Evolutionary conservation across 2,888 invertebrate species (phyloP).

Genomic region (Dione vanillae): DNA sequence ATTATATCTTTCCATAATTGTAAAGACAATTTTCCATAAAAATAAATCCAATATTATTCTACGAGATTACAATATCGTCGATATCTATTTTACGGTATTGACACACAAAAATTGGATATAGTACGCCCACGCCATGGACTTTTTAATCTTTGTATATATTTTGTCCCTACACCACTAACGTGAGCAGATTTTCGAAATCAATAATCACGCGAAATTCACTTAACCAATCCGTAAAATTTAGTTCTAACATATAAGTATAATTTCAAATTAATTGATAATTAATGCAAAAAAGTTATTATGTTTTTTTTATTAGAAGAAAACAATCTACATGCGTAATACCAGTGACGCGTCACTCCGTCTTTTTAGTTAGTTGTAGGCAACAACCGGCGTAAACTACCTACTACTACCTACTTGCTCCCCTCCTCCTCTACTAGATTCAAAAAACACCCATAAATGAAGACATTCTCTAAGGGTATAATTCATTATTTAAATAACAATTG

Average conservation of each 20-base stretch:
- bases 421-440: no score
- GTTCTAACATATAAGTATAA: neutral
- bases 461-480: no score
- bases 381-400: no score
- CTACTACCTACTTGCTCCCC: no score
- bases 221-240: neutral
- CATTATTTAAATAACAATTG: no score
- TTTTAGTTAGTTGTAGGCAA: no score
- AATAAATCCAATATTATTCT: conserved; percentile 1
- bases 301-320: no score
- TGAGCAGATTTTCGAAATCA: conserved; percentile 13
- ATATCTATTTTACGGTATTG: neutral
- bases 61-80: neutral
- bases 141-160: conserved; percentile 23
- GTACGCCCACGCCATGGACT: conserved; percentile 3
- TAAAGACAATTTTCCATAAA: neutral
- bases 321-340: no score
- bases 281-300: no score
- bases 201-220: neutral
- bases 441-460: no score
- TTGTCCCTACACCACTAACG: conserved; percentile 10
- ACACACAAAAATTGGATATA: conserved; percentile 6
- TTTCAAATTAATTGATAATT: neutral
- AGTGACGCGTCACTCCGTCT: no score
- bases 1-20: neutral